Conservation (phyloP, 1,140 invertebrate species). For the Grapholita molesta region DNA sequence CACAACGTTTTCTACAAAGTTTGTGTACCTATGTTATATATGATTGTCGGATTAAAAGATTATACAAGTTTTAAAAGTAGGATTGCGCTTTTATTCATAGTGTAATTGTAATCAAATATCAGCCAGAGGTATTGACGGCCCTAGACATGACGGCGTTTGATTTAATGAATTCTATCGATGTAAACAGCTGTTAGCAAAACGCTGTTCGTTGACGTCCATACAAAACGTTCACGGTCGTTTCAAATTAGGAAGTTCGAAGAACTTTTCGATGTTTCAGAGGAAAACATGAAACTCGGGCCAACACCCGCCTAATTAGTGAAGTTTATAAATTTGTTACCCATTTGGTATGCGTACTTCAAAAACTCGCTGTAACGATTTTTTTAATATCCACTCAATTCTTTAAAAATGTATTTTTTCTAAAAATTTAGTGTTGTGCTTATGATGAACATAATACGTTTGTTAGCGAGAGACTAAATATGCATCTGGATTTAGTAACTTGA, state of each 20-base stretch:
- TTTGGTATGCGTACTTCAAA: slow-evolving; percentile 62
- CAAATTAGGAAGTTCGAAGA: slow-evolving; percentile 51
- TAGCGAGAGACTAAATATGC: too few species aligned
- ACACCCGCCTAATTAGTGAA: slow-evolving; percentile 62
- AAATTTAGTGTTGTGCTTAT: too few species aligned
- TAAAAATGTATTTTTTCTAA: slow-evolving; percentile 4
- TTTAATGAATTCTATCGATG: slow-evolving; percentile 10
- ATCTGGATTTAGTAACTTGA: too few species aligned
- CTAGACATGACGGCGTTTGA: not conserved
- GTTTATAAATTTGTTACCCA: slow-evolving; percentile 71
- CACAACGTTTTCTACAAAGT: too few species aligned
- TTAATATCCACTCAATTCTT: slow-evolving; percentile 18
- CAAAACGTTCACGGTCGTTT: slow-evolving; percentile 47
- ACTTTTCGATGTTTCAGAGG: slow-evolving; percentile 47
- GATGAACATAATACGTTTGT: too few species aligned
- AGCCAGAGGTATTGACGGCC: not conserved
- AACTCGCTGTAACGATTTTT: slow-evolving; percentile 30
- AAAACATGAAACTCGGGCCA: slow-evolving; percentile 60
- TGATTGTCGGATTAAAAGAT: not conserved
- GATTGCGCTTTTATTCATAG: not conserved
- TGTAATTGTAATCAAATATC: not conserved
- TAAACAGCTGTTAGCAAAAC: slow-evolving; percentile 12
- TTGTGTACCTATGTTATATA: too few species aligned
- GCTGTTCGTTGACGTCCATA: slow-evolving; percentile 24
- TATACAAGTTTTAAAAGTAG: not conserved